Percentiles rank a stretch among this genome's conserved stretches.
Evolutionary conservation across 2,888 invertebrate species (phyloP).

Genomic region (Xestia c-nigrum): DNA sequence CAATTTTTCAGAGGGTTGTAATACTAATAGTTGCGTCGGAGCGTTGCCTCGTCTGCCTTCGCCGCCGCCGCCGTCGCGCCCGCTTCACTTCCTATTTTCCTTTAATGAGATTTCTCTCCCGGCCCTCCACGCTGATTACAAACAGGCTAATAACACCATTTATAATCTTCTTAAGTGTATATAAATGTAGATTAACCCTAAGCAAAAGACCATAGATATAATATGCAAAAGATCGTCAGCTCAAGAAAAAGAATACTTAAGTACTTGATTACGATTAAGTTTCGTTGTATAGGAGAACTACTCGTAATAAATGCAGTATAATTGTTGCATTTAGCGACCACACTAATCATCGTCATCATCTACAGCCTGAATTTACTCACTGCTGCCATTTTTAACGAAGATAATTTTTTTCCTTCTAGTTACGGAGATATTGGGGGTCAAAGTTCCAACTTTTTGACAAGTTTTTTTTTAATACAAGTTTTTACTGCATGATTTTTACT

Average conservation of each 20-base stretch:
- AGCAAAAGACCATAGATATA: neutral
- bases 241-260: neutral
- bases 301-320: neutral
- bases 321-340: neutral
- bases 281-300: neutral
- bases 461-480: no score
- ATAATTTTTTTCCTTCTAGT: no score
- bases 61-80: slow-evolving; percentile 16
- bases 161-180: slow-evolving; percentile 48
- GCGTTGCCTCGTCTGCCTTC: slow-evolving; percentile 17
- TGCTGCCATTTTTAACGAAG: no score
- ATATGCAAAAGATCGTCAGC: slow-evolving; percentile 1
- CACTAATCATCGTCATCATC: neutral
- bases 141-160: slow-evolving; percentile 67
- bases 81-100: slow-evolving; percentile 62
- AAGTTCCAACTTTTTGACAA: no score
- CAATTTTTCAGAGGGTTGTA: slow-evolving; percentile 33
- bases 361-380: no score
- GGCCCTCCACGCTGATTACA: slow-evolving; percentile 66
- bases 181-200: slow-evolving; percentile 46
- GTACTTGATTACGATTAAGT: neutral
- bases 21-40: slow-evolving; percentile 22
- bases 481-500: no score
- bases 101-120: slow-evolving; percentile 73
- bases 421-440: no score